phyloP scores from a whole-genome alignment of 2,113 vertebrate species.

The Chlorodrepanis virens region DNA sequence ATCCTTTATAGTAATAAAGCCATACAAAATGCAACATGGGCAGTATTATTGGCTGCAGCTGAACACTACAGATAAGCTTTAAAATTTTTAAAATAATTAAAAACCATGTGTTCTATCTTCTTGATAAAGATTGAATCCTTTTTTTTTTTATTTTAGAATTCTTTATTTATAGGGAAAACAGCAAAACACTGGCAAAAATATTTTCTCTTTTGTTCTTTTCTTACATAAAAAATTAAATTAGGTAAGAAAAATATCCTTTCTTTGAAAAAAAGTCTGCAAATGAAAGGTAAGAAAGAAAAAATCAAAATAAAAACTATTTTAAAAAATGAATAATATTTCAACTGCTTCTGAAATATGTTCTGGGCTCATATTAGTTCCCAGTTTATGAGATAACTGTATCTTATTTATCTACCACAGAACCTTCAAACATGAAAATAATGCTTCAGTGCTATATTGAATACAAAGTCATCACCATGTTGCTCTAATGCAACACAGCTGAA shows the following conservation, averaged over 20 bases:
- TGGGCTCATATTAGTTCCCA: neutral
- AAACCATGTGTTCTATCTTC: neutral
- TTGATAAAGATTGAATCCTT: rapidly evolving
- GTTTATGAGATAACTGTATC: neutral
- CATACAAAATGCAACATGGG: neutral
- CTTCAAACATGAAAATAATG: neutral
- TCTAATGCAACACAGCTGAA: neutral
- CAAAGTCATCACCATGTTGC: neutral
- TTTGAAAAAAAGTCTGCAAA: neutral
- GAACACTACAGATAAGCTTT: neutral
- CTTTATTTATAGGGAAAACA: neutral
- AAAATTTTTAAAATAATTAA: neutral
- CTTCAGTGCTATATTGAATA: neutral
- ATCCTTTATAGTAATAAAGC: neutral
- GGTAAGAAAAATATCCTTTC: neutral
- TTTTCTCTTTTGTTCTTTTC: neutral
- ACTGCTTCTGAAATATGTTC: neutral
- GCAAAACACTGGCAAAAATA: neutral
- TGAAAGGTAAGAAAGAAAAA: neutral
- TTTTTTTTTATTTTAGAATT: neutral
- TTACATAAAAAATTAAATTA: neutral
- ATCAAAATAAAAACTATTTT: neutral
- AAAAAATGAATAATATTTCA: neutral
- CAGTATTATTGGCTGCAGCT: neutral
- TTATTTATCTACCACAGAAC: neutral